These are phyloP conservation scores for Pseudopleuronectes americanus DNA, from an alignment of 2,797 vertebrate species.

Conservation along the genomic window DNA sequence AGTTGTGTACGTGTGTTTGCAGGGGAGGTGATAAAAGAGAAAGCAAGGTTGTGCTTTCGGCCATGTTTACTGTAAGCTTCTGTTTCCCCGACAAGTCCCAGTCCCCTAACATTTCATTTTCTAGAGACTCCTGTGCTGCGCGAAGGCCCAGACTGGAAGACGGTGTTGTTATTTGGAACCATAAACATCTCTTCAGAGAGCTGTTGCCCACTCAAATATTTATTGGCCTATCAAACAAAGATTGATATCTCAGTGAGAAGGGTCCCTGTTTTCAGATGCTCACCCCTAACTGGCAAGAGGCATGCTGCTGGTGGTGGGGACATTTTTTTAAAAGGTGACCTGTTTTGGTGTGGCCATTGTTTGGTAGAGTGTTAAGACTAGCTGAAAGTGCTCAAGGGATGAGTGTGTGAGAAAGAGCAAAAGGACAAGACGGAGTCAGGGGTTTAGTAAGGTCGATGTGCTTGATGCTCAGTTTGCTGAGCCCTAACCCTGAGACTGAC, in stretches of 20 bases:
- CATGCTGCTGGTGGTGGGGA: background rate
- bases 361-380: conserved; percentile 38
- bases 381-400: conserved; percentile 71
- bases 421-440: conserved; percentile 20
- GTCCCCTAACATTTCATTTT: conserved; percentile 67
- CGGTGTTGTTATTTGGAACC: conserved; percentile 66
- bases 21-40: conserved; percentile 50
- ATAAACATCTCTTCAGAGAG: conserved; percentile 69
- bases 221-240: conserved; percentile 71
- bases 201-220: conserved; percentile 68
- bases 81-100: conserved; percentile 65
- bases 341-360: conserved; percentile 49
- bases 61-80: conserved; percentile 64
- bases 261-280: conserved; percentile 49
- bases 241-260: conserved; percentile 46
- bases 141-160: conserved; percentile 45
- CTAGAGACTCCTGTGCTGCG: conserved; percentile 32
- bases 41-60: conserved; percentile 25
- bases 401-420: conserved; percentile 8
- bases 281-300: conserved; percentile 23
- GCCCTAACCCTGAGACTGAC: conserved; percentile 6
- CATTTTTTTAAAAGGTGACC: conserved; percentile 1
- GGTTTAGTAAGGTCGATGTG: conserved; percentile 28
- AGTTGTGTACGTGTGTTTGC: conserved; percentile 21
- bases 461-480: conserved; percentile 27